These are phyloP conservation scores for Platyura marginata DNA, from an alignment of 1,140 invertebrate species.

Conservation along the genomic window DNA sequence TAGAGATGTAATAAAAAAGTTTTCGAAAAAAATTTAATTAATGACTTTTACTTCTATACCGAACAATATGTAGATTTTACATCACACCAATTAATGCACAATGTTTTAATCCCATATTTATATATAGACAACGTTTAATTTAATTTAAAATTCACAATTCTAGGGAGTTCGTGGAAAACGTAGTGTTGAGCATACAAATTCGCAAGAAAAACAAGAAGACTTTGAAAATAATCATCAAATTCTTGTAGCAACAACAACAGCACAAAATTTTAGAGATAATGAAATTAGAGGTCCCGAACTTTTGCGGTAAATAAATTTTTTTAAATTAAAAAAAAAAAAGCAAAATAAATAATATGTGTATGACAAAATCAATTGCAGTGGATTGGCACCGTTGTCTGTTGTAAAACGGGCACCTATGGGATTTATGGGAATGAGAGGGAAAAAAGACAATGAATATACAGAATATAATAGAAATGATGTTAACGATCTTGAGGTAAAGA, in stretches of 20 bases:
- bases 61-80: background rate
- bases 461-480: background rate
- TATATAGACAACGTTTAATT: background rate
- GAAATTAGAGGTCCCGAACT: background rate
- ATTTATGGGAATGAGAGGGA: conserved; percentile 29
- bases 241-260: background rate
- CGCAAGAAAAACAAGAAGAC: background rate
- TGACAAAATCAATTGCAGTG: too few relatives aligned
- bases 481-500: background rate
- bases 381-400: background rate
- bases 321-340: too few relatives aligned
- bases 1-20: too few relatives aligned
- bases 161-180: background rate
- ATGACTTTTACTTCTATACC: too few relatives aligned
- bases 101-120: background rate
- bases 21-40: too few relatives aligned
- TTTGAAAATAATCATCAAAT: background rate
- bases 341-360: too few relatives aligned
- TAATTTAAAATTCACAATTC: background rate
- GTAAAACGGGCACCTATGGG: conserved; percentile 25
- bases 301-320: background rate
- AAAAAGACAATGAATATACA: conserved; percentile 14
- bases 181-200: background rate
- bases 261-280: background rate
- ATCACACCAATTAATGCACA: background rate